Conservation (phyloP, 1,140 invertebrate genomes). For the Dryas iulia region DNA sequence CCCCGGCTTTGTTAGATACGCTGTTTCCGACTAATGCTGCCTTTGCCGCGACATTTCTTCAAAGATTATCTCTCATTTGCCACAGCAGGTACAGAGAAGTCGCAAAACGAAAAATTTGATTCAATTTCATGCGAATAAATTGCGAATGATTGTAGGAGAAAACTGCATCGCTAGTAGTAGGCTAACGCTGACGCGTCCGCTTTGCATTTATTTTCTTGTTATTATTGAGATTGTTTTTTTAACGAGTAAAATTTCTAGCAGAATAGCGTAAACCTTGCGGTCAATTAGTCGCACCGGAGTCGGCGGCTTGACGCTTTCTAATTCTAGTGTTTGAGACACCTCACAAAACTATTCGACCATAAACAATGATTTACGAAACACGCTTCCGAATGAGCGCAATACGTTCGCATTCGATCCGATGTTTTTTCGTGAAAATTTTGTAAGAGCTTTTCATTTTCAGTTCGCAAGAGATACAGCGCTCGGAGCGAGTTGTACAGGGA, state of each 20-base stretch:
- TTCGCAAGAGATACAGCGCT: background rate
- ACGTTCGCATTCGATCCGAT: slow-evolving; percentile 52
- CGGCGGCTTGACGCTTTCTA: slow-evolving; percentile 73
- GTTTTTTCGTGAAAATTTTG: slow-evolving; percentile 36
- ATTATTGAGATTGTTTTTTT: slow-evolving; percentile 38
- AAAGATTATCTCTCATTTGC: background rate
- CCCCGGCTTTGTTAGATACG: slow-evolving; percentile 6
- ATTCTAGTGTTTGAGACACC: slow-evolving; percentile 66
- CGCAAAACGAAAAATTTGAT: background rate
- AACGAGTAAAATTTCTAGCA: slow-evolving; percentile 54
- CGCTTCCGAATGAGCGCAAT: slow-evolving; percentile 48
- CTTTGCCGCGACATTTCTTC: slow-evolving; percentile 1
- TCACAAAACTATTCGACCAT: slow-evolving; percentile 72
- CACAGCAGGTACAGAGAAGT: background rate
- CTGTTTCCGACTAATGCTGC: background rate
- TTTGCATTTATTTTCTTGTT: slow-evolving; percentile 27
- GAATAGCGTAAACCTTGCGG: slow-evolving; percentile 72
- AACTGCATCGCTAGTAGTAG: slow-evolving; percentile 7
- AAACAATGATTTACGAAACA: slow-evolving; percentile 76
- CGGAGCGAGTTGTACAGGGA: background rate
- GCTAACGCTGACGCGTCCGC: slow-evolving; percentile 11
- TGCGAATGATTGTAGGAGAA: slow-evolving; percentile 13
- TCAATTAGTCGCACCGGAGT: slow-evolving; percentile 67
- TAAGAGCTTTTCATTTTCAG: slow-evolving; percentile 20
- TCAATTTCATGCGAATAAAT: slow-evolving; percentile 12